Base-by-base conservation (phyloP, 2,888 invertebrate species). In the Ctenicera cuprea region DNA sequence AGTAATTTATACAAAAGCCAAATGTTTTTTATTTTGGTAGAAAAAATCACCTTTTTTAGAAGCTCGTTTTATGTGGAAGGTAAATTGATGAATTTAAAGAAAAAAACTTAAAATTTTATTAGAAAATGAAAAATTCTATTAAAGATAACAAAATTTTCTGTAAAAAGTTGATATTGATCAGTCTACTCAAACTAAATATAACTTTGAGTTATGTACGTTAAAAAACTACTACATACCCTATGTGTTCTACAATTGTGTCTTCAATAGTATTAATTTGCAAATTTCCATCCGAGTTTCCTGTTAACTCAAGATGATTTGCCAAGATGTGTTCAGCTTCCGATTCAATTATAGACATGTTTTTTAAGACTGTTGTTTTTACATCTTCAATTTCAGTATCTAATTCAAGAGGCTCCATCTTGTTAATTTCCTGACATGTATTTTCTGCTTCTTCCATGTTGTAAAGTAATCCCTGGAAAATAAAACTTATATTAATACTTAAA, bases 241-340 rank as follows among this genome's bases (percentile, higher is more conserved):
- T 54, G 0, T 67, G 33, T 33, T 43, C 66, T 41, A 62, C 73
- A 9, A 67, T 41, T 48, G 38, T 37, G 8, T 67, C 45, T 41
- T 52, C 64, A 52, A 79, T 76, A 11, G 79, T 78, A 64, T 78
- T 80, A 41, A 82, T 82, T 70, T 80, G 77, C 63, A 82, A 75
- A 64, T 80, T 80, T 16, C 82, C 82, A 78, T 82, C 82, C 9
- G 82, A 81, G 65, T 80, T 81, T 63, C 75, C 76, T 16, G 52
- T 43, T 41, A 72, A 54, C 20, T 64, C 33, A 16, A 71, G 11
- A 57, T 64, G 50, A n/a, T 65, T 37, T 18, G 37, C 8, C 18
- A 68, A 20, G 5, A 71, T 62, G 22, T 63, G 48, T 0, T 65
- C 33, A 12, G 48, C 12, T 33, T 67, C 73, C 1, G 38, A 48